Conservation (phyloP, 2,113 vertebrate genomes). For the Alligator mississippiensis region DNA sequence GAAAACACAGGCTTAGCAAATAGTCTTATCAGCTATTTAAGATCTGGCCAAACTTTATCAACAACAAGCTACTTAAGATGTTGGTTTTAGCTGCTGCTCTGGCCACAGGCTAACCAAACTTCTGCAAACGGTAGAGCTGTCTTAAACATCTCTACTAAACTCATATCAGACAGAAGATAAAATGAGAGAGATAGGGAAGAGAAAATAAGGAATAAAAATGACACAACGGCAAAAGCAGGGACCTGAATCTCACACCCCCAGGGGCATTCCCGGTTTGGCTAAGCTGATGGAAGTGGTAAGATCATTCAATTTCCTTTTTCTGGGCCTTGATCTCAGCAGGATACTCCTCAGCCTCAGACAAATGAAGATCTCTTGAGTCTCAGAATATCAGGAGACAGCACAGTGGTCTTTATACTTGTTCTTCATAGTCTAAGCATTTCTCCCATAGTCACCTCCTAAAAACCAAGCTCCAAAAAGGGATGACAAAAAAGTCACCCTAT, state of each 20-base stretch:
- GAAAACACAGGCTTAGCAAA: background rate
- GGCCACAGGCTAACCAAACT: background rate
- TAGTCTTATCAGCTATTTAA: background rate
- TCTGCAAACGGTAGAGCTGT: background rate
- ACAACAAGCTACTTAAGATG: background rate
- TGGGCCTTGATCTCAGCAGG: background rate
- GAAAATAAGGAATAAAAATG: background rate
- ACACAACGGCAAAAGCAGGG: background rate
- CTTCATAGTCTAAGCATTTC: background rate
- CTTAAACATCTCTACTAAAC: background rate
- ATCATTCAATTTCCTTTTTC: background rate
- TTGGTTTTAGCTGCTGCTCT: background rate
- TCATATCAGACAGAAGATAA: background rate
- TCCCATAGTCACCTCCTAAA: background rate
- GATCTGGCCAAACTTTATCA: background rate
- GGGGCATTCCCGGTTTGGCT: background rate
- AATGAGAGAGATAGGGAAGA: background rate
- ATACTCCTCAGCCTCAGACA: background rate
- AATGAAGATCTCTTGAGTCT: background rate
- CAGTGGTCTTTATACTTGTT: background rate
- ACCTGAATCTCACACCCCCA: background rate
- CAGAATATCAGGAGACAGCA: background rate
- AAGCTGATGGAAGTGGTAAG: background rate
- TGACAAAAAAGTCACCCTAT: background rate
- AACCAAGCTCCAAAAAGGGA: background rate